Evolutionary conservation across 1,140 invertebrate species (phyloP).

Genomic region (Trichomalopsis sarcophagae): DNA sequence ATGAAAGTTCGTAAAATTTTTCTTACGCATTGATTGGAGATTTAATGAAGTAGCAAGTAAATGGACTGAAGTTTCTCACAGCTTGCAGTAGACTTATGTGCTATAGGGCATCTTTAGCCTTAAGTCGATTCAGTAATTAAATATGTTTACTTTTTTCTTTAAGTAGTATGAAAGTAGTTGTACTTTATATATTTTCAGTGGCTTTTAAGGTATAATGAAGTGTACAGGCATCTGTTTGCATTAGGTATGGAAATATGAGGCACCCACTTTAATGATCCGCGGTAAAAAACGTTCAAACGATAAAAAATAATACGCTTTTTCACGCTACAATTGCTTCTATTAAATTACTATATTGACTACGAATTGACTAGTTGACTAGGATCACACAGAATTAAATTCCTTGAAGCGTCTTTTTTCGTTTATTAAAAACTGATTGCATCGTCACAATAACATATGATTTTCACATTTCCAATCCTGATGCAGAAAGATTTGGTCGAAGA

Average conservation of each 20-base stretch:
- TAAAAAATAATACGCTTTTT: slow-evolving; percentile 53
- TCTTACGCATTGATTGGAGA: slow-evolving; percentile 8
- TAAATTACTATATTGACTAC: slow-evolving; percentile 57
- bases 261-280: slow-evolving; percentile 56
- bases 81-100: slow-evolving; percentile 60
- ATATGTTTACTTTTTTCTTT: slow-evolving; percentile 60
- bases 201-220: slow-evolving; percentile 58
- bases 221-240: slow-evolving; percentile 57
- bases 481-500: slow-evolving; percentile 51
- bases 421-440: slow-evolving; percentile 48
- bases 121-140: slow-evolving; percentile 62
- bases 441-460: slow-evolving; percentile 35
- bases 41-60: slow-evolving; percentile 56
- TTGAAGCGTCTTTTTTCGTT: slow-evolving; percentile 7
- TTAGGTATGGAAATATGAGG: slow-evolving; percentile 59
- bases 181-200: slow-evolving; percentile 65
- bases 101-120: slow-evolving; percentile 58
- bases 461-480: slow-evolving; percentile 52
- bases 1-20: slow-evolving; percentile 31
- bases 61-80: slow-evolving; percentile 62
- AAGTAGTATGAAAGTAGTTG: slow-evolving; percentile 69
- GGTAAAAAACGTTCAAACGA: slow-evolving; percentile 54
- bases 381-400: slow-evolving; percentile 27
- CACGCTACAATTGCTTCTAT: slow-evolving; percentile 41
- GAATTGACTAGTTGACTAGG: slow-evolving; percentile 56